Evolutionary conservation across 2,797 vertebrate species (phyloP), one percentile per base, ranked within the genome.

Genomic region (Mastacembelus armatus): DNA sequence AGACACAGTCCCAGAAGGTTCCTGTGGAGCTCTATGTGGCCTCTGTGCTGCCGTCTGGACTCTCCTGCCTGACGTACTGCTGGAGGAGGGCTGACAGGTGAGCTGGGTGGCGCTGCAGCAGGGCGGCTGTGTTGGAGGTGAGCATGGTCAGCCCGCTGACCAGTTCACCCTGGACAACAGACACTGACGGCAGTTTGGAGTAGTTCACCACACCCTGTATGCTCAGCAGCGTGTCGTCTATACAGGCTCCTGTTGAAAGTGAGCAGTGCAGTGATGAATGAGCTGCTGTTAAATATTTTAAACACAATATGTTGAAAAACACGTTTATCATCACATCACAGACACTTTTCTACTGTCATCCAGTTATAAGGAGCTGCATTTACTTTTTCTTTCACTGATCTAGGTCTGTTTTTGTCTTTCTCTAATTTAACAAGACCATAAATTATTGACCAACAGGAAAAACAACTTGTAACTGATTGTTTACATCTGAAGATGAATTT

Each of bases 141-240:
- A 95, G 87, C 78, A 93, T 55, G 0, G 88, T 78, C 57, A 99
- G 84, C 0, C 94, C 92, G 1, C 95, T 93, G 7, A 95, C 91
- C 4, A 96, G 86, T 75, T 98, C 89, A 0, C 95, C 94, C 56
- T 92, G 96, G 3, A 89, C 47, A 0, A 81, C 59, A 0, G 88
- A 80, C 87, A 95, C 35, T 0, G 94, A 80, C 0, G 96, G 96
- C 60, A 99, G 92, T 40, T 90, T 96, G 87, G 96, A 93, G 1
- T 95, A 96, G 71, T 44, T 88, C 65, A 93, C 14, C 30, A 98
- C 51, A 0, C 97, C 97, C 72, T 96, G 92, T 2, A 59, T 86
- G 29, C 96, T 98, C 86, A 99, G 90, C 85, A 99, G 77, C 0
- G 91, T 91, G 89, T 94, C 57, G 0, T 99, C 96, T 10, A 99